phyloP scores from a whole-genome alignment of 1,140 invertebrate genomes.

The Drosophila pachea region DNA sequence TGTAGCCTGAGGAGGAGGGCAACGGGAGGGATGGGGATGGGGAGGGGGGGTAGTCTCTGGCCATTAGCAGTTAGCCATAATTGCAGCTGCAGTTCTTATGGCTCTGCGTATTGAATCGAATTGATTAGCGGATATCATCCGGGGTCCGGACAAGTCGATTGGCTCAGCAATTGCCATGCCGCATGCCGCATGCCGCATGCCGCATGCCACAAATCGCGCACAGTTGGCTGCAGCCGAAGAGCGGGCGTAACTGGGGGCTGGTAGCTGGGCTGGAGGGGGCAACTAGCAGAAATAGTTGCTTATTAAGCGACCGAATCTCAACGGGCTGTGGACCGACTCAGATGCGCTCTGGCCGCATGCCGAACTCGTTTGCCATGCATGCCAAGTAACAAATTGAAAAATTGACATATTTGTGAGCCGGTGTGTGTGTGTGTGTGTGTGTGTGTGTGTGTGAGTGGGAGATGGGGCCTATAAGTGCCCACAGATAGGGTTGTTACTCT shows the following conservation, averaged over 20 bases:
- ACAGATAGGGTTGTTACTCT: constrained; percentile 41
- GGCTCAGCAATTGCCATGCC: too few species aligned
- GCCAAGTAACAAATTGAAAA: constrained; percentile 64
- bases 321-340: too few species aligned
- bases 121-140: constrained; percentile 17
- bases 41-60: not conserved
- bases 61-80: constrained; percentile 9
- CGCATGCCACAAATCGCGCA: too few species aligned
- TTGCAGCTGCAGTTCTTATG: constrained; percentile 40
- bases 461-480: constrained; percentile 46
- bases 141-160: too few species aligned
- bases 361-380: constrained; percentile 39
- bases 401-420: constrained; percentile 54
- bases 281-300: not conserved
- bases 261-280: too few species aligned
- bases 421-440: too few species aligned
- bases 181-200: too few species aligned
- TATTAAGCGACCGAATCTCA: not conserved
- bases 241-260: too few species aligned
- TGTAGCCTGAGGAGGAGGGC: too few species aligned
- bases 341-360: not conserved
- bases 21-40: not conserved
- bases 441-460: not conserved
- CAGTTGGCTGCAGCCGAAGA: too few species aligned
- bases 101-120: constrained; percentile 28